A percentile compares a stretch with the other conserved stretches of the same genome.
These are phyloP conservation scores for Nymphicus hollandicus DNA, from an alignment of 2,113 vertebrate species.

Conservation along the genomic window DNA sequence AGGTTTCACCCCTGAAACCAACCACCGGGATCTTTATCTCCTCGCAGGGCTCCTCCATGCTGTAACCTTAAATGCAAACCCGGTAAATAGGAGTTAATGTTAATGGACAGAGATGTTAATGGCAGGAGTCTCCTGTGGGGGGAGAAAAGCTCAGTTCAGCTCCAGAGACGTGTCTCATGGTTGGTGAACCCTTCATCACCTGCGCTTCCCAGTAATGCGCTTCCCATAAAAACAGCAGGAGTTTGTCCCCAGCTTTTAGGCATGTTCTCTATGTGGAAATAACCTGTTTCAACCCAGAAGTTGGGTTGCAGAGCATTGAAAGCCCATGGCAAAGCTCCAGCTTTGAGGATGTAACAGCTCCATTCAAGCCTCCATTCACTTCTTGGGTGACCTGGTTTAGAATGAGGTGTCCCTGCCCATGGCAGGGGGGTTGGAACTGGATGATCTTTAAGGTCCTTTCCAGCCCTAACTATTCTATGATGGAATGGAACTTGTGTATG, in stretches of 20 bases:
- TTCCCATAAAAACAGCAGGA: background rate
- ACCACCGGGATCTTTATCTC: fast-evolving
- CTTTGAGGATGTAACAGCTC: background rate
- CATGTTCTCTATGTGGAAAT: background rate
- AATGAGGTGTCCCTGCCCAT: too few species aligned
- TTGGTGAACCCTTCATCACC: background rate
- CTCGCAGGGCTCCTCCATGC: background rate
- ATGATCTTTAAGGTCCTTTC: too few species aligned
- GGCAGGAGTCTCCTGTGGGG: too few species aligned
- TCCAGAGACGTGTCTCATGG: background rate
- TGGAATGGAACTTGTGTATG: fast-evolving
- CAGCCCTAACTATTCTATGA: too few species aligned
- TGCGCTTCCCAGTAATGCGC: fast-evolving
- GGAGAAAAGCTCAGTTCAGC: background rate
- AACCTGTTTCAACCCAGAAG: background rate
- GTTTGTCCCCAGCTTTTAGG: background rate
- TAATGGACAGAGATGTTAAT: background rate
- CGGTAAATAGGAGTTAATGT: background rate
- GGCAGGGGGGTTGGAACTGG: too few species aligned
- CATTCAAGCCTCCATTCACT: background rate
- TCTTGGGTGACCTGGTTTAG: too few species aligned
- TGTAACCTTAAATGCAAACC: background rate
- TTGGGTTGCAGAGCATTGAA: background rate
- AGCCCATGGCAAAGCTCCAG: background rate
- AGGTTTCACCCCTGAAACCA: fast-evolving